Conservation (phyloP, 2,888 invertebrate species). For the Ommatoiulus sabulosus region DNA sequence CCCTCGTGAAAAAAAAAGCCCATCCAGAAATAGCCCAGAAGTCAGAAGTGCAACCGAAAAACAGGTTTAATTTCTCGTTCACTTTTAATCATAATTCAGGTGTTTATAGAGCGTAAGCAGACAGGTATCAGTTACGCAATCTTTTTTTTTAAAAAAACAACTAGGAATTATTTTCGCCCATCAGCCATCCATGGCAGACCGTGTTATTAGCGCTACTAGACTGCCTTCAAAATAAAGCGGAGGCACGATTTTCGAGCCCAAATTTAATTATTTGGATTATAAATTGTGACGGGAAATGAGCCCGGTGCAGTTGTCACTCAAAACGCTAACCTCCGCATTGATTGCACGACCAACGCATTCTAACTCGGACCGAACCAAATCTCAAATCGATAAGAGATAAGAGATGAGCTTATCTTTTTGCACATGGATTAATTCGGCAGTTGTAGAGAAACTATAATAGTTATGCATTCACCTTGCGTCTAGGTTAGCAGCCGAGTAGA, state of each 20-base stretch:
- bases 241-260: neutral
- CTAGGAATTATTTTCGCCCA: neutral
- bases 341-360: neutral
- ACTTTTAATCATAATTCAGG: conserved; percentile 30
- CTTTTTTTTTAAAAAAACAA: neutral
- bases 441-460: neutral
- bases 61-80: conserved; percentile 12
- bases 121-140: conserved; percentile 23
- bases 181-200: neutral
- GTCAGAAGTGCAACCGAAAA: neutral
- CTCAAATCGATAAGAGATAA: neutral
- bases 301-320: conserved; percentile 40
- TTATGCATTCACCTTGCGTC: conserved; percentile 38
- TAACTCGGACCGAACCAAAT: neutral
- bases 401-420: conserved; percentile 28
- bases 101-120: conserved; percentile 25
- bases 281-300: conserved; percentile 39
- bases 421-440: conserved; percentile 17
- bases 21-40: conserved; percentile 15
- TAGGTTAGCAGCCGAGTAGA: neutral
- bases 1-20: neutral
- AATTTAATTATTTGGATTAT: conserved; percentile 24
- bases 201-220: neutral
- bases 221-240: neutral
- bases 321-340: neutral